phyloP scores from a whole-genome alignment of 2,113 vertebrate genomes.

The Muscicapa adusta region DNA sequence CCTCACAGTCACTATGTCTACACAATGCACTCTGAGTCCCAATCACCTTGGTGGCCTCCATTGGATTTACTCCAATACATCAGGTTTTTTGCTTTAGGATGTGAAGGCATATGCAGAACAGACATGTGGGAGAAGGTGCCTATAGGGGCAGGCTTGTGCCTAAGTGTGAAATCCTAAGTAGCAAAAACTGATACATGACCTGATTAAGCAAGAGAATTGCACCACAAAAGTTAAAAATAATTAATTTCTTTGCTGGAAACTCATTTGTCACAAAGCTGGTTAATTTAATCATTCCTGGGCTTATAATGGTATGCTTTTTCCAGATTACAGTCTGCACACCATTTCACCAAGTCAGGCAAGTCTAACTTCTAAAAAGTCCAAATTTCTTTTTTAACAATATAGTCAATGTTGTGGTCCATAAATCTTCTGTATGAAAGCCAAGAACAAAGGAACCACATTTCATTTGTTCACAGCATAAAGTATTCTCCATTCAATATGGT shows the following conservation, averaged over 20 bases:
- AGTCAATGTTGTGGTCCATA: background rate
- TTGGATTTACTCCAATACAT: background rate
- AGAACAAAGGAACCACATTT: background rate
- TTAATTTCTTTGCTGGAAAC: background rate
- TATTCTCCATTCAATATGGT: background rate
- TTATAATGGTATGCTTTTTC: background rate
- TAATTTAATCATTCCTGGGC: background rate
- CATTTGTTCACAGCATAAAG: background rate
- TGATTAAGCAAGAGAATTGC: background rate
- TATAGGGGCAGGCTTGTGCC: background rate
- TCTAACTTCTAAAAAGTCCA: background rate
- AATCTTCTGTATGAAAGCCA: background rate
- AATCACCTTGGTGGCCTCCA: background rate
- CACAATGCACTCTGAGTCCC: fast-evolving
- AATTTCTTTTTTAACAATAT: background rate
- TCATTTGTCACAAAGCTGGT: background rate
- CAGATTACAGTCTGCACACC: background rate
- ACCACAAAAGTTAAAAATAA: background rate
- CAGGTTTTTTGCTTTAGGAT: background rate
- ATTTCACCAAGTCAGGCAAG: background rate
- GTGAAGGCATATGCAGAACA: fast-evolving
- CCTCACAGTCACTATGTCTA: background rate
- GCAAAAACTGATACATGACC: background rate
- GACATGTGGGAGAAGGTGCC: background rate
- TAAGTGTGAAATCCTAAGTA: background rate